Base-by-base conservation (phyloP, 2,888 invertebrate species). In the Parochlus steinenii region DNA sequence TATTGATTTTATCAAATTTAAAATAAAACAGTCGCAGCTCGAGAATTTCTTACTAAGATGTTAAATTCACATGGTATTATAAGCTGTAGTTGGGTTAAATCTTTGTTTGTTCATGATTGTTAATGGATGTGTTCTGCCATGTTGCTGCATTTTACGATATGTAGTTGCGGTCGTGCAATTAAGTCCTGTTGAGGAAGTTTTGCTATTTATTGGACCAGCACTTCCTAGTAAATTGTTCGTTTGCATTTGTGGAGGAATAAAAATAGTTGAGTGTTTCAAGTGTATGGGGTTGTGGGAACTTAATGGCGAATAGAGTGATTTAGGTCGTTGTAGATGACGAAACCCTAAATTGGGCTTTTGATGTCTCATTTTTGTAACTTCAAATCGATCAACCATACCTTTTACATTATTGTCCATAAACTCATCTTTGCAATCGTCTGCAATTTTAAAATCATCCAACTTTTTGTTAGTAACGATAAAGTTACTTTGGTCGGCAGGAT, bases 41-140 rank as follows among this genome's bases (percentile, higher is more conserved):
- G n/a, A n/a, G n/a, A n/a, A n/a, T n/a, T n/a, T n/a, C n/a, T n/a
- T n/a, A 22, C 22, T 8, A 22, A 7, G 22, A 22, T 22, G 8
- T 6, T 7, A 22, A 22, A 6, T 23, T 75, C 76, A 85, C 85
- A 85, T 83, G 54, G 83, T 85, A 67, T 85, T 85, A 64, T 82
- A 85, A 61, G 83, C 79, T 46, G 58, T 55, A 19, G 34, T 12
- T 53, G 78, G 72, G 61, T 78, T 79, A 62, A 70, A 68, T 62
- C 69, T 67, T 49, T 71, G 69, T 65, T 79, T 74, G 58, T 69
- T 73, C 60, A 77, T 67, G 63, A 75, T 78, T 50, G 86, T 77
- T 52, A 90, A 67, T 45, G 90, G 89, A 68, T 90, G 89, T 51
- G 81, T 86, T 61, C 83, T 85, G 48, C 89, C 89, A 56, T 85